Conservation (phyloP, 1,140 invertebrate genomes). For the Stegodyphus dumicola region DNA sequence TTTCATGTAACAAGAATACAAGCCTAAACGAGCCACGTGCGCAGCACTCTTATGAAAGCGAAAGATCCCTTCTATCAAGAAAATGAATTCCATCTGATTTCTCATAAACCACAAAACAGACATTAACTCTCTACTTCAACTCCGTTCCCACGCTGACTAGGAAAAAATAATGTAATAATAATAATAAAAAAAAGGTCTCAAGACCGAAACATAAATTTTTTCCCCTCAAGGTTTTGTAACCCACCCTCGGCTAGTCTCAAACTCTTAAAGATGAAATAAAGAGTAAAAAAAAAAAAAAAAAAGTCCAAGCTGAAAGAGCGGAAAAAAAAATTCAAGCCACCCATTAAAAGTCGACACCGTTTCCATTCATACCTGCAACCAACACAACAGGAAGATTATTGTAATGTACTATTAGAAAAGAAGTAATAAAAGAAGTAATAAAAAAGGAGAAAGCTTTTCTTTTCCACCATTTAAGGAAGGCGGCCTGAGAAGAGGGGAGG, state of each 20-base stretch:
- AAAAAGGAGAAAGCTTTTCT: slow-evolving; percentile 20
- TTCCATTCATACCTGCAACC: slow-evolving; percentile 12
- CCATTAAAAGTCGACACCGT: slow-evolving; percentile 49
- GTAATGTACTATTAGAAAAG: slow-evolving; percentile 56
- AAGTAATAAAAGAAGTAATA: slow-evolving; percentile 15
- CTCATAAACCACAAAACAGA: slow-evolving; percentile 45
- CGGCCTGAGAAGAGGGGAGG: background rate
- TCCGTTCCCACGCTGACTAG: slow-evolving; percentile 25
- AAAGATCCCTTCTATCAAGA: background rate
- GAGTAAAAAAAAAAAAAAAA: background rate
- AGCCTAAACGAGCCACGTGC: too few species aligned
- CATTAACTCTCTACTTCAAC: background rate
- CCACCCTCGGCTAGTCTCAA: slow-evolving; percentile 1
- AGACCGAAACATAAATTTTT: slow-evolving; percentile 40
- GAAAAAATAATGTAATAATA: slow-evolving; percentile 2
- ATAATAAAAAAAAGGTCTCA: slow-evolving; percentile 10
- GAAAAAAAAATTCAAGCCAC: slow-evolving; percentile 7
- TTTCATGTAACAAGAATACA: too few species aligned
- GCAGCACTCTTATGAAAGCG: too few species aligned
- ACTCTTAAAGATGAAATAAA: background rate
- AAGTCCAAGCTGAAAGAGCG: background rate
- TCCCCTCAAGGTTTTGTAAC: background rate
- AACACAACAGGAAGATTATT: slow-evolving; percentile 49
- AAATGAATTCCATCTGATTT: slow-evolving; percentile 25
- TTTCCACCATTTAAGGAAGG: slow-evolving; percentile 20